Evolutionary conservation across 2,888 invertebrate genomes (phyloP), one percentile per base, ranked within the genome.

Genomic region (Heteromurus nitidus): DNA sequence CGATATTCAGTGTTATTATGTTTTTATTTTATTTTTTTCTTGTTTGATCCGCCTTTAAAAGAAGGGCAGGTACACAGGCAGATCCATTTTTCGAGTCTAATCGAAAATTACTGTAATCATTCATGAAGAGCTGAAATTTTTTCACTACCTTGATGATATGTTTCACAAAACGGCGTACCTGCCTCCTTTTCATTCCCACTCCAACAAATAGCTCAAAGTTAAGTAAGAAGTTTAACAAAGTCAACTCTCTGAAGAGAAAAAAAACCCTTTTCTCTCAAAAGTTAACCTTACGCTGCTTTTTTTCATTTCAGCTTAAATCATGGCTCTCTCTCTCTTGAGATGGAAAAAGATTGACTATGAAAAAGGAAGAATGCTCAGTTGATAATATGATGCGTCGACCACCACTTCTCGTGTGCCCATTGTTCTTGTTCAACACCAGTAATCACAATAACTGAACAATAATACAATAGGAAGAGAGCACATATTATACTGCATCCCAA

Each of bases 81-180:
- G 81, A 75, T 81, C 75, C 75, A 70, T 75, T 81, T 81, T 84
- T 85, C 74, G 81, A 84, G 82, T 80, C 83, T 84, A 85, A 85
- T 86, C 84, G 82, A 87, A 87, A 87, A 87, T 87, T 87, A 87
- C 87, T 86, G 86, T 87, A 87, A 87, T 87, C 87, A 87, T 86
- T 87, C 85, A 87, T 86, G 85, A 85, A 85, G 85, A 86, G 79
- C 85, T 86, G 85, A 86, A 87, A 86, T 87, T 86, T 87, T 86
- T 86, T 87, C 87, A 87, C 87, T 85, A 85, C 73, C 85, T 86
- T 86, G 86, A 87, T 87, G 86, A 87, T 86, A 87, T 62, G 85
- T 86, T 86, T 86, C 83, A 82, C 81, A 81, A 75, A 75, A 75
- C 69, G 76, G 68, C 79, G 75, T 55, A 50, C 84, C 85, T 83